Percentiles rank a stretch among this genome's conserved stretches.
Evolutionary conservation across 2,888 invertebrate species (phyloP).

Genomic region (Tineola bisselliella): DNA sequence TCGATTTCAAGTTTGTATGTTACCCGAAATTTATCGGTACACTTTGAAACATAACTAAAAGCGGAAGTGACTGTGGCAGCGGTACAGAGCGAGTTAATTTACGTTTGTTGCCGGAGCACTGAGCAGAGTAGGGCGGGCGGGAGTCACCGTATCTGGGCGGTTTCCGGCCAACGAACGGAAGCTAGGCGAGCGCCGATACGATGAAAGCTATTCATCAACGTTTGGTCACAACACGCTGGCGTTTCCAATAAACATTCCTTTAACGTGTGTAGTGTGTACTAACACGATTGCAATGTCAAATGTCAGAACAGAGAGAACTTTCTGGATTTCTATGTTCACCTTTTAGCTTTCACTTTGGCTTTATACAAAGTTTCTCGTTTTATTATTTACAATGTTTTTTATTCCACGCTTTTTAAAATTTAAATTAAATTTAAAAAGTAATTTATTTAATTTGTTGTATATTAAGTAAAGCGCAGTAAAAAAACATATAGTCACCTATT

Average conservation of each 20-base stretch:
- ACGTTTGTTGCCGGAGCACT: constrained; percentile 6
- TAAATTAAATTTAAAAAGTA: too few relatives aligned
- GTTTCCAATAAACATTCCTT: constrained; percentile 32
- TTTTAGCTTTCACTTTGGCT: background rate
- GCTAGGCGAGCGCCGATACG: constrained; percentile 25
- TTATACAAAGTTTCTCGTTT: too few relatives aligned
- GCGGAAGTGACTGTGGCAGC: constrained; percentile 15
- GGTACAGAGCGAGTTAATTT: constrained; percentile 15
- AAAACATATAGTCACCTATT: too few relatives aligned
- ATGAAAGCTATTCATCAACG: constrained; percentile 56
- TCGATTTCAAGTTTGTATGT: background rate
- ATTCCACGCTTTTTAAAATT: too few relatives aligned
- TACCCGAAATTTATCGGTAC: background rate
- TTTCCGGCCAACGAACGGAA: constrained; percentile 41
- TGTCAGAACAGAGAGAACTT: background rate
- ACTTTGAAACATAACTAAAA: constrained; percentile 9
- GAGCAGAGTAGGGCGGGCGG: constrained; percentile 10
- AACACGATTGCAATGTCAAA: constrained; percentile 12
- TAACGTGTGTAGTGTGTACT: constrained; percentile 13
- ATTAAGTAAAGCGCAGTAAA: too few relatives aligned
- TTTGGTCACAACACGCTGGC: constrained; percentile 42
- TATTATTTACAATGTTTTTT: too few relatives aligned
- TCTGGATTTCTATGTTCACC: background rate
- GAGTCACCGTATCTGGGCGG: constrained; percentile 38
- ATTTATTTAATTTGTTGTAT: too few relatives aligned